Conservation (phyloP, 92 coral and sea anemone species). For the Porites lobata region DNA sequence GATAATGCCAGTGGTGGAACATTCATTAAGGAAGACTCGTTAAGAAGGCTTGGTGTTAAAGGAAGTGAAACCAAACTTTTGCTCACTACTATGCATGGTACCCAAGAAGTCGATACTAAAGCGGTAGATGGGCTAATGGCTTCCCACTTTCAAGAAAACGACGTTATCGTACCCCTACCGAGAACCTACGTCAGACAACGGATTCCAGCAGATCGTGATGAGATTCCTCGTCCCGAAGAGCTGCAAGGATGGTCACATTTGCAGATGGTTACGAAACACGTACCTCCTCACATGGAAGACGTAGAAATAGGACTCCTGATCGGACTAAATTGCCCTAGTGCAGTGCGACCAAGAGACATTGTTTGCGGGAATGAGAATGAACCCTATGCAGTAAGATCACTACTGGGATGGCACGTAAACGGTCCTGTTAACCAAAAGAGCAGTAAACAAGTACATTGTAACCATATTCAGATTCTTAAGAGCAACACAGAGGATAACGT, state of each 20-base stretch:
- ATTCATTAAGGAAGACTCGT: constrained; percentile 66
- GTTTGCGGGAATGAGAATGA: constrained; percentile 53
- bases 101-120: constrained; percentile 38
- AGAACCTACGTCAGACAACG: constrained; percentile 64
- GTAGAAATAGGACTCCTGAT: constrained; percentile 64
- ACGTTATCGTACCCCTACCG: constrained; percentile 58
- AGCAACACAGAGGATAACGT: constrained; percentile 15
- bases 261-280: constrained; percentile 21
- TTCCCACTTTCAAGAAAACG: constrained; percentile 52
- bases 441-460: constrained; percentile 32
- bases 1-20: constrained; percentile 82
- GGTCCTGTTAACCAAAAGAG: constrained; percentile 47
- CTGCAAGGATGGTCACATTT: constrained; percentile 51
- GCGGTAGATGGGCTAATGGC: constrained; percentile 67
- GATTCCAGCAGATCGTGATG: constrained; percentile 67
- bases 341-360: constrained; percentile 63
- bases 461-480: constrained; percentile 36
- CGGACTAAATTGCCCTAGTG: constrained; percentile 65
- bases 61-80: constrained; percentile 51
- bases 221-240: constrained; percentile 63
- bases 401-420: constrained; percentile 66
- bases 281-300: constrained; percentile 61
- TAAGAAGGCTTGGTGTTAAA: constrained; percentile 59
- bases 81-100: constrained; percentile 76
- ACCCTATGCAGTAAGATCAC: constrained; percentile 66